phyloP scores from a whole-genome alignment of 2,888 invertebrate species.

The Melieria crassipennis region DNA sequence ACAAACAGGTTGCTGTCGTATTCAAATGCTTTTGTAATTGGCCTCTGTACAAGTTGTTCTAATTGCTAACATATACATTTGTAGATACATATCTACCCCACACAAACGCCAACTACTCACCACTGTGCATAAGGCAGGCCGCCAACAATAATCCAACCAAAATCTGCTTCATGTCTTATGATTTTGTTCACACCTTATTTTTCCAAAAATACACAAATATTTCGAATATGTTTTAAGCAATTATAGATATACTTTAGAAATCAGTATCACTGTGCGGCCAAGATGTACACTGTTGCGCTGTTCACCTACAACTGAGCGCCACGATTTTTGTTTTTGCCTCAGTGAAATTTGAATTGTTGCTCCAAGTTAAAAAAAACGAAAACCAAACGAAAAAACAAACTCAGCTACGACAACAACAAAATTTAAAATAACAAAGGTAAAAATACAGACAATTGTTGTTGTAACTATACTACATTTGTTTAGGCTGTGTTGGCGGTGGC shows the following conservation, averaged over 20 bases:
- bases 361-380: no score
- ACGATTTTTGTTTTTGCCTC: background rate
- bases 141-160: conserved; percentile 52
- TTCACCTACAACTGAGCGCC: conserved; percentile 31
- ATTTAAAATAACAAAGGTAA: no score
- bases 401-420: no score
- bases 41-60: no score
- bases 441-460: no score
- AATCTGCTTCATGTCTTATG: conserved; percentile 37
- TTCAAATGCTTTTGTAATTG: no score
- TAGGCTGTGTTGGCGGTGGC: no score
- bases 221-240: background rate
- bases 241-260: background rate
- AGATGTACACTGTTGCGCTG: conserved; percentile 29
- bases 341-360: background rate
- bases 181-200: background rate
- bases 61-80: background rate
- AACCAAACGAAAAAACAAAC: no score
- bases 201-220: background rate
- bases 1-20: no score
- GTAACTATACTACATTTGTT: no score
- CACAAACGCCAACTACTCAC: conserved; percentile 49
- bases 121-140: conserved; percentile 55
- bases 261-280: background rate
- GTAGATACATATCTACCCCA: conserved; percentile 4